phyloP scores from a whole-genome alignment of 2,888 invertebrate genomes.

The Muschampia plurimacula region DNA sequence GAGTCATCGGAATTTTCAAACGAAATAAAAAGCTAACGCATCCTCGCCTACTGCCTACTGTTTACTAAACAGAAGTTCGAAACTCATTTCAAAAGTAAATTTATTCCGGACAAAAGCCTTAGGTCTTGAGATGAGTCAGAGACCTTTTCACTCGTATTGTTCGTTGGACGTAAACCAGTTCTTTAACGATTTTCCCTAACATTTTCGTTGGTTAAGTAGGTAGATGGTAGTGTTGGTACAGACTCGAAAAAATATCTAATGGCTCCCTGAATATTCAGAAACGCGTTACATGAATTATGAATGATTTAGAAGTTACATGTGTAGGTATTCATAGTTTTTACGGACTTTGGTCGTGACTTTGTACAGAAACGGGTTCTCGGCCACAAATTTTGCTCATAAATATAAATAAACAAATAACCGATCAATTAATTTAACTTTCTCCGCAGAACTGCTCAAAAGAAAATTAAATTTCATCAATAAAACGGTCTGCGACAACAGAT shows the following conservation, averaged over 20 bases:
- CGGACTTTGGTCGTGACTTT: conserved; percentile 46
- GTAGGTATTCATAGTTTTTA: conserved; percentile 53
- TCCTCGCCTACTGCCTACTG: conserved; percentile 53
- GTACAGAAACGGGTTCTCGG: conserved; percentile 48
- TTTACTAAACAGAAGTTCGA: conserved; percentile 59
- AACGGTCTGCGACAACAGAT: conserved; percentile 14
- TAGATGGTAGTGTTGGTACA: conserved; percentile 14
- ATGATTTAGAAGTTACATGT: conserved; percentile 50
- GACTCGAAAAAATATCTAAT: conserved; percentile 50
- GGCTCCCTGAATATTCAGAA: conserved; percentile 61
- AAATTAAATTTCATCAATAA: conserved; percentile 5
- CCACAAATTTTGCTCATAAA: conserved; percentile 31
- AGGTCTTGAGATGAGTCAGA: conserved; percentile 74
- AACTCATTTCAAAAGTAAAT: conserved; percentile 69
- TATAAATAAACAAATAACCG: conserved; percentile 45
- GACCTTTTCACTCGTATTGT: conserved; percentile 78
- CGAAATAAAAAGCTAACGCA: conserved; percentile 41
- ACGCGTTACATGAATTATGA: conserved; percentile 54
- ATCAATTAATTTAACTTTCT: conserved; percentile 41
- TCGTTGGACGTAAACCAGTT: conserved; percentile 70
- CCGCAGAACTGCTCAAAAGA: conserved; percentile 15
- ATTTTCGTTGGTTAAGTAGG: conserved; percentile 55
- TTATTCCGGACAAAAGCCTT: conserved; percentile 75
- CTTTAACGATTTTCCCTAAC: conserved; percentile 66
- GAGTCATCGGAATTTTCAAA: conserved; percentile 36